Evolutionary conservation across 1,140 invertebrate genomes (phyloP), one percentile per base, ranked within the genome.

Genomic region (Calliopsis andreniformis): DNA sequence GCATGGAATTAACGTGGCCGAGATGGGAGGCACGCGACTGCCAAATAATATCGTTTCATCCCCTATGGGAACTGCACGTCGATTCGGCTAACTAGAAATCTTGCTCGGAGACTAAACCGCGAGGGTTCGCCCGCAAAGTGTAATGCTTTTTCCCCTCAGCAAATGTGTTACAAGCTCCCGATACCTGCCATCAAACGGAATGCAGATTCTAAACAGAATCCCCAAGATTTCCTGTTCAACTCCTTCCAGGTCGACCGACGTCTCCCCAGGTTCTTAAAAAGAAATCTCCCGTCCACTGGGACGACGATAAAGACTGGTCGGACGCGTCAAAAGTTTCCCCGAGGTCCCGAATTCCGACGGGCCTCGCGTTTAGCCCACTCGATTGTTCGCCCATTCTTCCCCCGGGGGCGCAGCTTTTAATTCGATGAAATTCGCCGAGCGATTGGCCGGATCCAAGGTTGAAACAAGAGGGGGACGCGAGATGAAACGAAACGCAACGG

Each of bases 1-100:
- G 85, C 85, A 87, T 86, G 80, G 80, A 84, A 85, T 84, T 83
- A 85, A 82, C 58, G 83, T 85, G 75, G 47, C 56, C 47, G 62
- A 51, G 56, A 58, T 64, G 80, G 66, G 55, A 75, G 43, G 30
- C 42, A 42, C 61, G 39, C 39, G 59, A 76, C n/a, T 23, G 56
- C 53, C 66, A 64, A 80, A 86, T 86, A 83, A 83, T 82, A 86
- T 80, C 76, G 62, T 85, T 82, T 79, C 55, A 55, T 66, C 76
- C 72, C 72, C 72, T 51, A 59, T 49, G 59, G 58, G 78, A 53
- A n/a, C n/a, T 72, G 59, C 72, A 55, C 70, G 70, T 72, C 76
- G 67, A 76, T 82, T 77, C 79, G 69, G 51, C 80, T 77, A 85
- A 84, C 83, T 82, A 80, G 76, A 84, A 79, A 82, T 39, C 56